phyloP scores from a whole-genome alignment of 1,140 invertebrate genomes.

The Drosophila nigromelanica region DNA sequence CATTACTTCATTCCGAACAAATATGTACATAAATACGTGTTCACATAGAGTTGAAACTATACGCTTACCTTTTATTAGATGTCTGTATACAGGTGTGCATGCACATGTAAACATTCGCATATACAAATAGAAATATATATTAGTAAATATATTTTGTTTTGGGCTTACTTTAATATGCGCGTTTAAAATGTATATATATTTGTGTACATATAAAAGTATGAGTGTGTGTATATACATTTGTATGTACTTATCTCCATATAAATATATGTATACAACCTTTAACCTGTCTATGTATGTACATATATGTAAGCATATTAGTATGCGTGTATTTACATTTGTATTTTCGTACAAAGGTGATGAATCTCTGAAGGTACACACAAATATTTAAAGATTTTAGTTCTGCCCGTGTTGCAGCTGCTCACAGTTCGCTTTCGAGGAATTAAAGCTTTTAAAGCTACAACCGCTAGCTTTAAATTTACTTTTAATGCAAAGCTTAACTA shows the following conservation, averaged over 20 bases:
- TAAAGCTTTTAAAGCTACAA: conserved; percentile 46
- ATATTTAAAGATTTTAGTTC: conserved; percentile 26
- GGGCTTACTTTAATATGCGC: background rate
- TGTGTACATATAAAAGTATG: background rate
- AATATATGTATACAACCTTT: background rate
- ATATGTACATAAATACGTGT: background rate
- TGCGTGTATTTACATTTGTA: background rate
- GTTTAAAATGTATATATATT: background rate
- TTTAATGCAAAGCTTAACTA: conserved; percentile 38
- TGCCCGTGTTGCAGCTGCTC: conserved; percentile 23
- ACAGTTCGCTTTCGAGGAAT: conserved; percentile 29
- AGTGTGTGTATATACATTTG: background rate
- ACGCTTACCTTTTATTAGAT: background rate
- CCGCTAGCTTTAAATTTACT: conserved; percentile 30
- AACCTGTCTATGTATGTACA: background rate
- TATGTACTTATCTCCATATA: conserved; percentile 1
- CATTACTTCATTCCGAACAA: background rate
- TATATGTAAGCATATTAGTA: background rate
- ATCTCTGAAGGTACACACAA: conserved; percentile 12
- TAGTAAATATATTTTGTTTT: background rate
- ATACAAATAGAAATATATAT: background rate
- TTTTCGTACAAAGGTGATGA: conserved; percentile 5
- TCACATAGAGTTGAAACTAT: background rate
- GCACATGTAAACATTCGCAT: no score
- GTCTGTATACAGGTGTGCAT: no score